Conservation (phyloP, 2,888 invertebrate genomes). For the Lypha dubia region DNA sequence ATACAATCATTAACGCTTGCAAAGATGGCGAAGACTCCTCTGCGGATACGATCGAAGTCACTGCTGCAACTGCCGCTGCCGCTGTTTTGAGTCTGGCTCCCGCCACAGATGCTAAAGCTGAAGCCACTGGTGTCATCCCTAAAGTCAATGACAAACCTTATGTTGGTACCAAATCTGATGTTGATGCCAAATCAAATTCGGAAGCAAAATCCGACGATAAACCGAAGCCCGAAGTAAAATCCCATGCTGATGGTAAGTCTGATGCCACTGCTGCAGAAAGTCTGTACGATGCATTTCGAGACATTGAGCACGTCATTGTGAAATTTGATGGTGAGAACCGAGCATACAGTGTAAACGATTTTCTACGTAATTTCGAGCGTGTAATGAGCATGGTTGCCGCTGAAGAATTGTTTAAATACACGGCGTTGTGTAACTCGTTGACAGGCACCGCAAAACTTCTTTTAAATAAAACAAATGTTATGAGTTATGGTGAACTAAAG, state of each 20-base stretch:
- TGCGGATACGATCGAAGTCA: not conserved
- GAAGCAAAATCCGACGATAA: constrained; percentile 12
- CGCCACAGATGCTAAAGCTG: no score
- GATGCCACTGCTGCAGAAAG: not conserved
- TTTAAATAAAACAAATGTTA: no score
- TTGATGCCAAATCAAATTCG: constrained; percentile 4
- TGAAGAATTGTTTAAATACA: constrained; percentile 30
- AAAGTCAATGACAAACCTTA: no score
- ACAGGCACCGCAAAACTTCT: no score
- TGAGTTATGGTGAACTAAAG: no score
- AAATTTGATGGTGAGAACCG: constrained; percentile 43
- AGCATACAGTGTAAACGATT: constrained; percentile 34
- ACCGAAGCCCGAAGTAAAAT: not conserved
- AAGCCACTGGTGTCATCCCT: no score
- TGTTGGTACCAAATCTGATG: constrained; percentile 12
- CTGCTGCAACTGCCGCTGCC: not conserved
- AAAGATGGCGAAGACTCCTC: no score
- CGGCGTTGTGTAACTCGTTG: no score
- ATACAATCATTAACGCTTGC: not conserved
- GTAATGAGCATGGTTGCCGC: constrained; percentile 20
- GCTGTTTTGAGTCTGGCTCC: not conserved
- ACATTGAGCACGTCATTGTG: constrained; percentile 30
- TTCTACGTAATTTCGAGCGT: constrained; percentile 26
- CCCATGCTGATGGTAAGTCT: no score
- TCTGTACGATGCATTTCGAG: constrained; percentile 8